Evolutionary conservation across 1,140 invertebrate species (phyloP).

Genomic region (Rhynchophorus ferrugineus): DNA sequence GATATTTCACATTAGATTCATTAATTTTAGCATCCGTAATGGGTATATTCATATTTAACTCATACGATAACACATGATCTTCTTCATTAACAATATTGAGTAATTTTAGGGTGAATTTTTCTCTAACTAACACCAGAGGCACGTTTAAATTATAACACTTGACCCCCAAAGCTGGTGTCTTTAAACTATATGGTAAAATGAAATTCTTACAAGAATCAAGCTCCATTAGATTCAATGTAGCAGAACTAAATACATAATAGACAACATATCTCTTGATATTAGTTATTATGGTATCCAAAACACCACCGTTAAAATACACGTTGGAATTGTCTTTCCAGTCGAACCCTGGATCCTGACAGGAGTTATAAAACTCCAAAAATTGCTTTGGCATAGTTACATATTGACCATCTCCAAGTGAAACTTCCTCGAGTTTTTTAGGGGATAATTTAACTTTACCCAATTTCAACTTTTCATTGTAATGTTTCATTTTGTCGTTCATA

Average conservation of each 20-base stretch:
- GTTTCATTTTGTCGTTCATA: not conserved
- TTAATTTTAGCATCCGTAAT: constrained; percentile 11
- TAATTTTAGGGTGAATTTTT: not conserved
- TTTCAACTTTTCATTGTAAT: constrained; percentile 1
- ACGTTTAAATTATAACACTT: not conserved
- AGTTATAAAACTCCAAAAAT: constrained; percentile 12
- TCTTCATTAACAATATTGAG: not conserved
- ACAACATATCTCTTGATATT: constrained; percentile 8
- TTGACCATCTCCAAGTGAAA: not conserved
- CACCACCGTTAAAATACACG: constrained; percentile 8
- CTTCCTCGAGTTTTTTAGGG: not conserved
- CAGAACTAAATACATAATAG: constrained; percentile 1
- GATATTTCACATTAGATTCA: not conserved
- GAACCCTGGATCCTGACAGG: not conserved
- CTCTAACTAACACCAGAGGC: not conserved
- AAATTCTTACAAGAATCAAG: not conserved
- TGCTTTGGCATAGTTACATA: constrained; percentile 10
- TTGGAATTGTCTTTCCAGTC: constrained; percentile 7
- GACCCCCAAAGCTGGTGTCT: not conserved
- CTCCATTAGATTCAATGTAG: not conserved
- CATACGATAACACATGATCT: not conserved
- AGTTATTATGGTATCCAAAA: constrained; percentile 5
- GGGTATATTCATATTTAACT: not conserved
- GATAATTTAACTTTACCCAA: not conserved
- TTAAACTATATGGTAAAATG: not conserved